phyloP scores from a whole-genome alignment of 2,888 invertebrate genomes.

The Noctua comes region DNA sequence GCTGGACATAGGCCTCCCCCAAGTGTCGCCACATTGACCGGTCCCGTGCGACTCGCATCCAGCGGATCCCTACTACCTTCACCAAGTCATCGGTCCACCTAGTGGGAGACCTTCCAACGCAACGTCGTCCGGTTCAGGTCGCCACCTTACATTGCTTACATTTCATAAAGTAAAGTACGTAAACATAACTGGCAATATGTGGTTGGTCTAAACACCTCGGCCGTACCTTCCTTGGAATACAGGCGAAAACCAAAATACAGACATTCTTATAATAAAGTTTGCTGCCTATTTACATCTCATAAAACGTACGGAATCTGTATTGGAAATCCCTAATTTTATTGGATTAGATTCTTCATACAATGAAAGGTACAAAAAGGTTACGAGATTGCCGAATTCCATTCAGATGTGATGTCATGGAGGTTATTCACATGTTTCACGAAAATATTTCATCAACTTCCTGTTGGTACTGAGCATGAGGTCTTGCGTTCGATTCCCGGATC shows the following conservation, averaged over 20 bases:
- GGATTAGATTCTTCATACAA: slow-evolving; percentile 22
- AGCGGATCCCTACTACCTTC: too few species aligned
- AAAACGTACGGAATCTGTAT: slow-evolving; percentile 22
- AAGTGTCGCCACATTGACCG: too few species aligned
- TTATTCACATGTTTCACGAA: not conserved
- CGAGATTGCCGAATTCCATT: slow-evolving; percentile 20
- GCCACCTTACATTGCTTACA: not conserved
- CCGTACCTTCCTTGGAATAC: too few species aligned
- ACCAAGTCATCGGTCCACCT: too few species aligned
- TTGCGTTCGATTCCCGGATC: not conserved
- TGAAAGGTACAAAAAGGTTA: slow-evolving; percentile 34
- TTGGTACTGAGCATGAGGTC: not conserved
- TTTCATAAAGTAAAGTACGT: not conserved
- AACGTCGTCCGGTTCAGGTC: too few species aligned
- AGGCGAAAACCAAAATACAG: not conserved
- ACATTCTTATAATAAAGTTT: slow-evolving; percentile 15
- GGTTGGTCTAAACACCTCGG: not conserved
- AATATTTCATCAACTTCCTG: not conserved
- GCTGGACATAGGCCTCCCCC: too few species aligned
- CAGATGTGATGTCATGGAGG: slow-evolving; percentile 5
- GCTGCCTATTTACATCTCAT: slow-evolving; percentile 17
- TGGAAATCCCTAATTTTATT: slow-evolving; percentile 33
- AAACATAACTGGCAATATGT: not conserved
- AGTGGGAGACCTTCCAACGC: too few species aligned
- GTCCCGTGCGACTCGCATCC: too few species aligned